Evolutionary conservation across 2,888 invertebrate genomes (phyloP).

Genomic region (Acleris cristana): DNA sequence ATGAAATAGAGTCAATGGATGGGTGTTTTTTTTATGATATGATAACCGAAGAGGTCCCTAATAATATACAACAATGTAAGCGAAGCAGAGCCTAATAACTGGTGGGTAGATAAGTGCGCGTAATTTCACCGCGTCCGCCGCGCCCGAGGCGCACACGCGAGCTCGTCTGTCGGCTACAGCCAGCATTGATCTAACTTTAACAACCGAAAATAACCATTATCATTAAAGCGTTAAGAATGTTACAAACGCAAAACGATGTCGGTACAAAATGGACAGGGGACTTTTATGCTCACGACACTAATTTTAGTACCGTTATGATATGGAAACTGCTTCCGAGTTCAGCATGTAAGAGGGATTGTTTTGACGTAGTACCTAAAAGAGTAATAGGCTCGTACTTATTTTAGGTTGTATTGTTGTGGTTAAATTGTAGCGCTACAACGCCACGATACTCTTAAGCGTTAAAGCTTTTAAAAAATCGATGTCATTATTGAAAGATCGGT

Average conservation of each 20-base stretch:
- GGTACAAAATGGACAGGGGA: constrained; percentile 47
- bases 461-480: too few species aligned
- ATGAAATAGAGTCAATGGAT: background rate
- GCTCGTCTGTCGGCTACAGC: constrained; percentile 65
- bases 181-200: constrained; percentile 42
- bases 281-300: constrained; percentile 58
- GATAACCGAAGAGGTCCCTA: constrained; percentile 1
- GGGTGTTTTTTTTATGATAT: background rate
- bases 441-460: background rate
- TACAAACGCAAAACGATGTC: constrained; percentile 37
- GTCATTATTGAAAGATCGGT: background rate
- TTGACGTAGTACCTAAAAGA: constrained; percentile 21
- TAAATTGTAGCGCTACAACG: background rate
- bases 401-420: background rate
- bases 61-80: constrained; percentile 59
- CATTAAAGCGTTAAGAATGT: constrained; percentile 43
- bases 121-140: constrained; percentile 76
- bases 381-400: background rate
- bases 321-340: constrained; percentile 69
- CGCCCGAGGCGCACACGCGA: constrained; percentile 75
- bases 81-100: constrained; percentile 63
- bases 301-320: constrained; percentile 70
- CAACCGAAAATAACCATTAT: constrained; percentile 54
- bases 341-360: constrained; percentile 46
- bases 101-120: constrained; percentile 69